Conservation (phyloP, 2,888 invertebrate genomes). For the Trichopoda pennipes region DNA sequence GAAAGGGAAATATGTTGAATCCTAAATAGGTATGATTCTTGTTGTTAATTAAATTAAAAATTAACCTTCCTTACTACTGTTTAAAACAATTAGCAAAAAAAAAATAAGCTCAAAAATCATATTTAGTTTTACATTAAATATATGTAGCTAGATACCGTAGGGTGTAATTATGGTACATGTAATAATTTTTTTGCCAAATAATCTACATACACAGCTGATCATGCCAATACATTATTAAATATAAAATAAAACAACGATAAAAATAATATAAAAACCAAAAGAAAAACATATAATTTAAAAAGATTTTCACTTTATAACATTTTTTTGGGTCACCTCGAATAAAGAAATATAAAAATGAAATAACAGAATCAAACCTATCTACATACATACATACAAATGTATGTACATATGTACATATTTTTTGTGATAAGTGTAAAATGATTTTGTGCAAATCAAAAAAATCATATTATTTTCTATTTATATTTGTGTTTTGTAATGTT, state of each 20-base stretch:
- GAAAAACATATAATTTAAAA: conserved; percentile 42
- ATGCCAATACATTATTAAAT: conserved; percentile 37
- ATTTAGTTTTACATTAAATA: not conserved
- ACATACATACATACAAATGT: too few species aligned
- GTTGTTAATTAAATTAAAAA: too few species aligned
- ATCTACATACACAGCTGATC: conserved; percentile 33
- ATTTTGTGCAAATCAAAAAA: conserved; percentile 22
- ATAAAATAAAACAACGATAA: conserved; percentile 36
- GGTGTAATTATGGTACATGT: conserved; percentile 16
- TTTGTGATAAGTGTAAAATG: too few species aligned
- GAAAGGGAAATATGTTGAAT: too few species aligned
- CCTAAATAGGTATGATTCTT: too few species aligned
- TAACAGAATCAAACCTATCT: conserved; percentile 16
- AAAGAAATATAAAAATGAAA: not conserved
- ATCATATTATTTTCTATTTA: conserved; percentile 48
- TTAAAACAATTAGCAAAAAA: not conserved
- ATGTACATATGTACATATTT: too few species aligned
- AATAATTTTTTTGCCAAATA: conserved; percentile 36
- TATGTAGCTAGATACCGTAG: not conserved
- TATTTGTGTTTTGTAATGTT: conserved; percentile 47
- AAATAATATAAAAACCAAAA: conserved; percentile 41
- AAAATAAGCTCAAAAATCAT: not conserved
- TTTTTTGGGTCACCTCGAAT: conserved; percentile 62
- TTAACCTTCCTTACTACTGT: too few species aligned
- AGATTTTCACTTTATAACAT: conserved; percentile 58